These are phyloP conservation scores for Bradypodion pumilum DNA, from an alignment of 2,797 vertebrate species.

Conservation along the genomic window DNA sequence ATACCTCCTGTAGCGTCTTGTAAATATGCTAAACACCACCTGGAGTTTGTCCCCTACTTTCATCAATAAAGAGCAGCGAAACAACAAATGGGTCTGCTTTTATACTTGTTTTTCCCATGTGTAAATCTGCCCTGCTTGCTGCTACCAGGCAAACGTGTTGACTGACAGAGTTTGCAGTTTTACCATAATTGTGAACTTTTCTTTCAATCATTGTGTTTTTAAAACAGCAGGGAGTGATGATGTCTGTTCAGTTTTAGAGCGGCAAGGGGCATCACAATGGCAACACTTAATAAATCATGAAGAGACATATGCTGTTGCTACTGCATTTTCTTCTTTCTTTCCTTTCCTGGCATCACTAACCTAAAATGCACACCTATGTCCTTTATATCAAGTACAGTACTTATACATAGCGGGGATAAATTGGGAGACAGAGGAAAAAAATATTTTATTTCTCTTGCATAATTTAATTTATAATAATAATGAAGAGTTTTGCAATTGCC, in stretches of 20 bases:
- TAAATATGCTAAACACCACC: constrained; percentile 68
- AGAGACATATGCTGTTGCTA: constrained; percentile 21
- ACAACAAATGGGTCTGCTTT: constrained; percentile 34
- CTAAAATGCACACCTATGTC: constrained; percentile 23
- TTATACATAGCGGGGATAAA: constrained; percentile 19
- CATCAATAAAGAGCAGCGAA: constrained; percentile 51
- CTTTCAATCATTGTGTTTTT: constrained; percentile 39
- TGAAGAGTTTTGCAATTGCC: background rate
- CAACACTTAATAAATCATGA: constrained; percentile 49
- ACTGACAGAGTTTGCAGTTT: constrained; percentile 45
- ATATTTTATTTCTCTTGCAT: constrained; percentile 7
- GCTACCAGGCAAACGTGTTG: constrained; percentile 40
- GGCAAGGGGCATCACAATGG: constrained; percentile 32
- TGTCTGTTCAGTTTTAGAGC: constrained; percentile 54
- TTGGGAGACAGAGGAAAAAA: background rate
- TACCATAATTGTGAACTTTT: constrained; percentile 40
- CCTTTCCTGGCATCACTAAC: constrained; percentile 42
- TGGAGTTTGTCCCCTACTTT: constrained; percentile 48
- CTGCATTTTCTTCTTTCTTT: background rate
- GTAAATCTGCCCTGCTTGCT: constrained; percentile 43
- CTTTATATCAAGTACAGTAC: constrained; percentile 6
- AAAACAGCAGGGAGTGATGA: constrained; percentile 54
- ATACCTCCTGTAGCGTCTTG: constrained; percentile 57
- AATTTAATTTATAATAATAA: background rate
- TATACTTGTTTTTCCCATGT: constrained; percentile 50